Evolutionary conservation across 1,140 invertebrate genomes (phyloP).

Genomic region (Bombus ignitus): DNA sequence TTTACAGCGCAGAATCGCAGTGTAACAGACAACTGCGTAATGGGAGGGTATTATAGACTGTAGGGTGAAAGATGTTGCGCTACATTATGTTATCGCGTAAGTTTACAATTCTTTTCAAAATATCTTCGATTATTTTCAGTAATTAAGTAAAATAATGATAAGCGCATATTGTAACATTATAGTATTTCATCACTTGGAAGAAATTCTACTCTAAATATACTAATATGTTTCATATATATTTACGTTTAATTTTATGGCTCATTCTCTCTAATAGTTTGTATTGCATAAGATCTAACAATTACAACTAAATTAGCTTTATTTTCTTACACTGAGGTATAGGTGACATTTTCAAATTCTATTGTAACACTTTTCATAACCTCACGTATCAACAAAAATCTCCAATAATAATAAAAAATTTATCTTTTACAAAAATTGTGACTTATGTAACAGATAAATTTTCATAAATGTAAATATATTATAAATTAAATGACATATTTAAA

Average conservation of each 20-base stretch:
- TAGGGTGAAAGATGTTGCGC: constrained; percentile 51
- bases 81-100: constrained; percentile 56
- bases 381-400: background rate
- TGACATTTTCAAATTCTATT: background rate
- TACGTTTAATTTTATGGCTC: background rate
- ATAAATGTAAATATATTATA: background rate
- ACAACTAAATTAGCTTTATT: background rate
- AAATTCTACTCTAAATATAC: background rate
- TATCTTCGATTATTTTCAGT: background rate
- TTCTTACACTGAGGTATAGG: background rate
- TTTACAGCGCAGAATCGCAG: constrained; percentile 28
- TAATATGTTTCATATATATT: background rate
- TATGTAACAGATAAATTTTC: background rate
- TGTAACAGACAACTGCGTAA: constrained; percentile 32
- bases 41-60: background rate
- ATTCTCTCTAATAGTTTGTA: constrained; percentile 18
- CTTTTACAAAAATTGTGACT: background rate
- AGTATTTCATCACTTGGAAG: background rate
- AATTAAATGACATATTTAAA: background rate
- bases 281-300: constrained; percentile 44
- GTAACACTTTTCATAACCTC: constrained; percentile 25
- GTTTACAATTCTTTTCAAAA: constrained; percentile 23
- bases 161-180: background rate
- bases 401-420: background rate
- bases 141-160: background rate